Base-by-base conservation (phyloP, 2,888 invertebrate species). In the Rugalucina vietnamica region DNA sequence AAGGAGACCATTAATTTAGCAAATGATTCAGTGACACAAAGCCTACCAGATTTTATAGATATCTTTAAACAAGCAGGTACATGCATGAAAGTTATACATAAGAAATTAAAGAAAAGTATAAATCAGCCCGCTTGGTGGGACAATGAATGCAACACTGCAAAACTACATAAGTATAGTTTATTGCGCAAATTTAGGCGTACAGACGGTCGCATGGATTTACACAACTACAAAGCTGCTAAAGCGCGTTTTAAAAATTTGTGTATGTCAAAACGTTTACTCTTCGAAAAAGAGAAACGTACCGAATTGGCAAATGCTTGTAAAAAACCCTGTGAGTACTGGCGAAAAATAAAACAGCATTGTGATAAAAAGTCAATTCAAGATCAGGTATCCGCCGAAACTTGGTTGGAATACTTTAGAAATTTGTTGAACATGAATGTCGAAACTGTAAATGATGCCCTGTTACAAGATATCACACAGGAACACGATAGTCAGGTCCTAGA, bases 191-290 rank as follows among this genome's bases (percentile, higher is more conserved):
- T 14, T 54, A 18, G 54, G 21, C 10, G 54, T 18, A 54, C 54
- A 54, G 21, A 54, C n/a, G 54, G 12, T 14, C 54, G 12, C n/a
- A 54, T 54, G 54, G 54, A 54, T 21, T 21, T 54, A 21, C 54
- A 54, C n/a, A 8, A 21, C 12, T 81, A 81, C 37, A 36, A 70
- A n/a, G 21, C 21, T 5, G 24, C 50, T 12, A 79, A 43, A 37
- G 34, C 32, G 12, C 21, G n/a, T 21, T 73, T 79, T 65, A 79
- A 74, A 39, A 74, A 73, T 43, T 10, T 74, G 43, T 79, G 79
- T 39, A 39, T 54, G 18, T 54, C 76, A 49, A 71, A 81, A 36
- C 39, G 50, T 50, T 24, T 54, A 24, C 34, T 54, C 5, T 29
- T 76, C 21, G 81, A 81, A 50, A 65, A 49, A 27, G 18, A 32